A percentile compares a stretch with the other conserved stretches of the same genome.
phyloP scores from a whole-genome alignment of 2,888 invertebrate species.

The Rhingia rostrata region DNA sequence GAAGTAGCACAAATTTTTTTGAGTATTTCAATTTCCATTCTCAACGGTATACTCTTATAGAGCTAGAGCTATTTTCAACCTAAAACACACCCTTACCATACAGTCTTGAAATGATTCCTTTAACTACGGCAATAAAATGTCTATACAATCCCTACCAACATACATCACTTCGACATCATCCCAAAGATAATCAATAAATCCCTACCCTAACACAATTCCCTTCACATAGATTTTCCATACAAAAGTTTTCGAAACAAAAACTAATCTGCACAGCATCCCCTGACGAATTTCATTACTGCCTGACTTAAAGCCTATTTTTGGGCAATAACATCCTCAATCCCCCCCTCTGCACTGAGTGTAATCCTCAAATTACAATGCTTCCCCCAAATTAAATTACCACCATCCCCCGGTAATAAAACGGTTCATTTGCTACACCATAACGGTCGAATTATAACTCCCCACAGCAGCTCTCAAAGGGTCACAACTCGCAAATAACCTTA shows the following conservation, averaged over 20 bases:
- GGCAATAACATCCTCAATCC: constrained; percentile 15
- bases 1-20: too few species aligned
- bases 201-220: too few species aligned
- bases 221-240: too few species aligned
- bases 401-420: constrained; percentile 59
- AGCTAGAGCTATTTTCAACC: too few species aligned
- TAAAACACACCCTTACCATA: too few species aligned
- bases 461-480: constrained; percentile 23
- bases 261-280: not conserved
- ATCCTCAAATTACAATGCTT: constrained; percentile 52
- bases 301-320: constrained; percentile 10
- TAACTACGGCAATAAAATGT: too few species aligned
- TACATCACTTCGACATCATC: too few species aligned
- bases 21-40: too few species aligned
- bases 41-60: too few species aligned
- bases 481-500: constrained; percentile 55
- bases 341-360: constrained; percentile 26
- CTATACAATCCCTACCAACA: too few species aligned
- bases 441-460: constrained; percentile 52
- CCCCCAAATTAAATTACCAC: constrained; percentile 50
- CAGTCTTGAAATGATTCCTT: too few species aligned
- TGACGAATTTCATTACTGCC: not conserved
- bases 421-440: constrained; percentile 58
- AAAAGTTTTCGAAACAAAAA: not conserved
- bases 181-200: too few species aligned